Evolutionary conservation across 2,113 vertebrate species (phyloP), one percentile per base, ranked within the genome.

Genomic region (Hippolais icterina): DNA sequence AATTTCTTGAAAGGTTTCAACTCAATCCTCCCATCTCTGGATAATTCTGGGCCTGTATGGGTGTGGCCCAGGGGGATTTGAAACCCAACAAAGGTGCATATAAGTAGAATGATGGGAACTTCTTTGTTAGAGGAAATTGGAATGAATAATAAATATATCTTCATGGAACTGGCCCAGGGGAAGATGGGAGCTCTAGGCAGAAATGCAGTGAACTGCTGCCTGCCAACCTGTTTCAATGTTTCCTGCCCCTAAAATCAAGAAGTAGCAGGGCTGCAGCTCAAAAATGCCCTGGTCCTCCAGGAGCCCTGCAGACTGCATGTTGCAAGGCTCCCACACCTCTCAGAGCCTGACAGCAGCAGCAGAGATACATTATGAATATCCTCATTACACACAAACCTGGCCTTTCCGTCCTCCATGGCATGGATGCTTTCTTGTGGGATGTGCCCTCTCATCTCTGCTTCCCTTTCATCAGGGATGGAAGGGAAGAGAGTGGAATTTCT

Each of bases 381-480:
- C 49, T 61, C 44, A 16, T 33, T 19, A 52, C 29, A 57, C 66
- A 22, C 49, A 77, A 27, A 44, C 16, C 53, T 25, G 50, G 49
- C 2, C 0, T 37, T 28, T 35, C 28, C 4, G 1, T 9, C 72
- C 44, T 35, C 13, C 3, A 0, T 14, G 28, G 28, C 41, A 53
- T 0, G 3, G 27, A 23, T 5, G 24, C 31, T 59, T 64, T 33
- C 52, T 15, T 1, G 10, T 21, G 22, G 39, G 76, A 50, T 27
- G 50, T 0, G 3, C 49, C 10, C 10, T 28, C 11, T 11, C 3
- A 1, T 35, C 27, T 60, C 63, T 4, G 3, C 21, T 89, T 29
- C 8, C 19, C 12, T 61, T 37, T 79, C 1, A 0, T 14, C 1
- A 1, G 42, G 10, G 5, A 11, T 1, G 1, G 56, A 47, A 71